Conservation (phyloP, 2,797 vertebrate genomes). For the Vipera ursinii region DNA sequence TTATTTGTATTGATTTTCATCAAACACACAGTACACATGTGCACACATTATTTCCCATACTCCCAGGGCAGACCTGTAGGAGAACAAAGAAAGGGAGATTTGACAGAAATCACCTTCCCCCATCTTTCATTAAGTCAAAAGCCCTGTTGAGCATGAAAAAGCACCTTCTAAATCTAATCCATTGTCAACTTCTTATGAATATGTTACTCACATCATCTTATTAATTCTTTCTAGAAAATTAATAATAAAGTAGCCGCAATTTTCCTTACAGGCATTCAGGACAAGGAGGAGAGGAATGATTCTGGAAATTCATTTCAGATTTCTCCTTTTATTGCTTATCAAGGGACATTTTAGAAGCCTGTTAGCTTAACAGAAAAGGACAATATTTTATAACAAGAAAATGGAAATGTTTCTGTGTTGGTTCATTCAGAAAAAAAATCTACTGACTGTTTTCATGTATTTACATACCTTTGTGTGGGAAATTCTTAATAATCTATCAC, state of each 20-base stretch:
- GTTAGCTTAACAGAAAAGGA: constrained; percentile 56
- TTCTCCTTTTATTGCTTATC: constrained; percentile 57
- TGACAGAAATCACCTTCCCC: neutral
- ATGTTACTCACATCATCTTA: constrained; percentile 13
- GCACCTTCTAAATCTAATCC: constrained; percentile 3
- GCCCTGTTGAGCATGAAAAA: neutral
- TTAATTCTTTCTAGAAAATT: constrained; percentile 63
- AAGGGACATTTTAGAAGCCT: constrained; percentile 40
- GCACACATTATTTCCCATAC: neutral
- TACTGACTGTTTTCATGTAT: constrained; percentile 29
- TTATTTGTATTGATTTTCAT: neutral
- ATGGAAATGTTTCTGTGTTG: constrained; percentile 53
- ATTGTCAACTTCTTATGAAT: constrained; percentile 38
- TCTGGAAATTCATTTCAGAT: constrained; percentile 58
- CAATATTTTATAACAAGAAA: constrained; percentile 46
- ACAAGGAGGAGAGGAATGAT: constrained; percentile 47
- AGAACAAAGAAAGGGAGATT: neutral
- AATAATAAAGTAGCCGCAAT: constrained; percentile 53
- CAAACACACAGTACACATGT: neutral
- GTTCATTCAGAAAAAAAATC: constrained; percentile 60
- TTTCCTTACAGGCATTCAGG: constrained; percentile 46
- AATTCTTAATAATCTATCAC: constrained; percentile 49
- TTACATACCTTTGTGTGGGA: constrained; percentile 56
- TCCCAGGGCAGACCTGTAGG: neutral
- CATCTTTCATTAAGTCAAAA: neutral